Conservation (phyloP, 2,797 vertebrate genomes). For the Chromis chromis region DNA sequence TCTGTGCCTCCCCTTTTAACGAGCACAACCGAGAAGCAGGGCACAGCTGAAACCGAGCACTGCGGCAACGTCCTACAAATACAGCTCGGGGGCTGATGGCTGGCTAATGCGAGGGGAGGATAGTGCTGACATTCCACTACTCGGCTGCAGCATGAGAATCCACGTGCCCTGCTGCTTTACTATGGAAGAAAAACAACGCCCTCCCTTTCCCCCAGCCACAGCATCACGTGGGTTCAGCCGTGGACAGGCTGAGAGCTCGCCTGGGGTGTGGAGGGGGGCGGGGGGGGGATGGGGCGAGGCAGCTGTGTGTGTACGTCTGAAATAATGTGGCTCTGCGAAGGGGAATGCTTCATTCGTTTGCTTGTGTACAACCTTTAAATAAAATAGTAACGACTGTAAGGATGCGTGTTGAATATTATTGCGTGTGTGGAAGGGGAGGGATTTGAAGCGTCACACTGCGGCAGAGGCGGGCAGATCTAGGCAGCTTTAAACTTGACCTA, state of each 20-base stretch:
- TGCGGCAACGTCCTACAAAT: slow-evolving; percentile 62
- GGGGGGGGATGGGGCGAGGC: slow-evolving; percentile 40
- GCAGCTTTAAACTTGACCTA: slow-evolving; percentile 91
- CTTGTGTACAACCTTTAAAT: slow-evolving; percentile 1
- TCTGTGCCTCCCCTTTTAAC: slow-evolving; percentile 26
- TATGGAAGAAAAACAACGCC: slow-evolving; percentile 76
- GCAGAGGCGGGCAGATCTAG: slow-evolving; percentile 70
- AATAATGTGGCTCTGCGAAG: slow-evolving; percentile 31
- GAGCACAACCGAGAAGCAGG: slow-evolving; percentile 28
- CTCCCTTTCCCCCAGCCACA: slow-evolving; percentile 48
- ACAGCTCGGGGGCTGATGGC: slow-evolving; percentile 51
- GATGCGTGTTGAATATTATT: slow-evolving; percentile 10
- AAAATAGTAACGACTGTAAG: slow-evolving; percentile 2
- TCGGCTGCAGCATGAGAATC: slow-evolving; percentile 81
- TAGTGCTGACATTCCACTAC: slow-evolving; percentile 81
- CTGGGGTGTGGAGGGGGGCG: slow-evolving; percentile 56
- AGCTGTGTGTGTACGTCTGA: slow-evolving; percentile 47
- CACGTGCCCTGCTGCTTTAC: slow-evolving; percentile 83
- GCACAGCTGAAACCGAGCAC: slow-evolving; percentile 63
- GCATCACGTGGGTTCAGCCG: slow-evolving; percentile 71
- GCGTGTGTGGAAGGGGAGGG: slow-evolving; percentile 48
- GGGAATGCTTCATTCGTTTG: not conserved
- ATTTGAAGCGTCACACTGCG: slow-evolving; percentile 71
- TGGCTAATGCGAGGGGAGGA: slow-evolving; percentile 46
- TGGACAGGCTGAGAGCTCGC: slow-evolving; percentile 72